phyloP scores from a whole-genome alignment of 2,797 vertebrate species.

The Merluccius polli region DNA sequence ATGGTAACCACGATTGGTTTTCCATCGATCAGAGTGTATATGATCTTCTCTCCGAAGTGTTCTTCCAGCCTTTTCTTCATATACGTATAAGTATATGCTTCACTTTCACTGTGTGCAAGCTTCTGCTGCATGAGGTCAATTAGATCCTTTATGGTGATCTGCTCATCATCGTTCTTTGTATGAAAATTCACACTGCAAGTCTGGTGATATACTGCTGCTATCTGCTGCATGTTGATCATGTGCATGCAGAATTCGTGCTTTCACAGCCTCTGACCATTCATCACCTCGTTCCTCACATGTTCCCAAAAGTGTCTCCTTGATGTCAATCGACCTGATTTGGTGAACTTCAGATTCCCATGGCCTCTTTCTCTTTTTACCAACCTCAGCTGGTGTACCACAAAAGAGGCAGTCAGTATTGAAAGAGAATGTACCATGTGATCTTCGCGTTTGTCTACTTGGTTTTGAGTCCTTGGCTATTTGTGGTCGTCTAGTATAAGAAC shows the following conservation, averaged over 20 bases:
- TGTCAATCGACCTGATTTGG: conserved; percentile 8
- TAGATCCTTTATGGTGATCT: conserved; percentile 7
- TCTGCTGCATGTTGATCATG: conserved; percentile 12
- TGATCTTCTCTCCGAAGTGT: conserved; percentile 8
- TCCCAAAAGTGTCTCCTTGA: conserved; percentile 4
- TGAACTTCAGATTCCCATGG: background rate
- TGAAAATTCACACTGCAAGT: conserved; percentile 10
- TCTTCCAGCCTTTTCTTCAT: conserved; percentile 10
- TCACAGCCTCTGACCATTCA: conserved; percentile 13
- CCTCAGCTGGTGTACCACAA: conserved; percentile 7
- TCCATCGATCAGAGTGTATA: conserved; percentile 1
- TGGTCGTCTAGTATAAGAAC: background rate
- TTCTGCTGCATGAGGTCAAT: conserved; percentile 12
- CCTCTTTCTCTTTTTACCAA: conserved; percentile 7
- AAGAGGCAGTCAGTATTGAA: conserved; percentile 8
- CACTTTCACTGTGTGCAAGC: conserved; percentile 12
- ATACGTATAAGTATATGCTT: conserved; percentile 1
- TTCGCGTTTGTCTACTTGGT: conserved; percentile 1
- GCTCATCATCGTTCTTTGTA: conserved; percentile 4
- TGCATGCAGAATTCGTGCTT: conserved; percentile 9
- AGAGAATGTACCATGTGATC: conserved; percentile 3
- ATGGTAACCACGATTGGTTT: conserved; percentile 11
- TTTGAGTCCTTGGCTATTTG: conserved; percentile 9
- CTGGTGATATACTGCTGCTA: conserved; percentile 9
- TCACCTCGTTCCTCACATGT: background rate